Base-by-base conservation (phyloP, 1,140 invertebrate genomes). In the Drosophila arizonae region DNA sequence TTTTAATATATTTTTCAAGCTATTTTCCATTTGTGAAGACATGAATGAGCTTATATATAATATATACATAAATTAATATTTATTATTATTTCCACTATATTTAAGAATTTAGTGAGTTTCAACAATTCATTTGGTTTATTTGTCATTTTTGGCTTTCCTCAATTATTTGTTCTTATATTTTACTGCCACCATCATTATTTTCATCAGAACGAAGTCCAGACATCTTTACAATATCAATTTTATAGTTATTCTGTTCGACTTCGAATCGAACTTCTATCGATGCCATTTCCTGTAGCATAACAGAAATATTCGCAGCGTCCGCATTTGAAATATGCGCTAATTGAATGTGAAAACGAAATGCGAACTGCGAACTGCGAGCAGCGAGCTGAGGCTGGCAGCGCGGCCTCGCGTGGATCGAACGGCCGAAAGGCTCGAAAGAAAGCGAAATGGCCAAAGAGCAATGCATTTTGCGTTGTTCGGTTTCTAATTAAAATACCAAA, bases 401-500 rank as follows among this genome's bases (percentile, higher is more conserved):
- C 2, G 36, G 36, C 36, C 36, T 39, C 36, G 15, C 43, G 39
- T n/a, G 24, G 24, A 8, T 13, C 26, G 26, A 51, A 52, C 69
- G 68, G 67, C 71, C 63, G 76, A 66, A 71, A 69, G 61, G 60
- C 65, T 50, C 8, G 50, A 46, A 76, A 54, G 68, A 73, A 79
- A 79, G 72, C 76, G 76, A 69, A 64, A 63, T 67, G 61, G 63
- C 13, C 51, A 64, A 71, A 69, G 55, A 82, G 82, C 82, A 79
- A 84, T 84, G 84, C 84, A 88, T 80, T 88, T 88, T 70, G 68
- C 80, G 79, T 65, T 88, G 84, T 88, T 88, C 66, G 85, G 73
- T 88, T 88, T 88, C 84, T 88, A 88, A 88, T 88, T 88, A 88
- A 88, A 88, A 88, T 88, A 88, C 84, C 84, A 89, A 88, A 87